Conservation (phyloP, 2,888 invertebrate species). For the Sclerodermus sp. region DNA sequence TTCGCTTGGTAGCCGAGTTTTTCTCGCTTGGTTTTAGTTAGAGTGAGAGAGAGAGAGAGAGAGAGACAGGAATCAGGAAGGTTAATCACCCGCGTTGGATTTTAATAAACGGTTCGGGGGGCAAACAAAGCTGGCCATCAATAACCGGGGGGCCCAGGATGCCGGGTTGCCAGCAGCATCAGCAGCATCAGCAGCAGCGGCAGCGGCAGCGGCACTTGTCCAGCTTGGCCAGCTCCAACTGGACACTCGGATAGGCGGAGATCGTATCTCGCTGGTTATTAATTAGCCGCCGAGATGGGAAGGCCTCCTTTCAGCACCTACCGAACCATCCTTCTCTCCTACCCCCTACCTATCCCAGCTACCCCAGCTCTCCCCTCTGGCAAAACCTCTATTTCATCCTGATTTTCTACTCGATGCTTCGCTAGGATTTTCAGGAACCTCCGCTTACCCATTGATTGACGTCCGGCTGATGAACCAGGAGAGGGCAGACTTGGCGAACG, state of each 20-base stretch:
- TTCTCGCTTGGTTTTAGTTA: no score
- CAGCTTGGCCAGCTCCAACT: constrained; percentile 41
- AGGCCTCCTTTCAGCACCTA: constrained; percentile 56
- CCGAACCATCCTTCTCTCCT: constrained; percentile 39
- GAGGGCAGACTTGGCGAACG: constrained; percentile 80
- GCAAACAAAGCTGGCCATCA: constrained; percentile 54
- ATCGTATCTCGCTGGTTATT: constrained; percentile 56
- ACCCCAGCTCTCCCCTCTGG: neutral
- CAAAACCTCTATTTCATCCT: neutral
- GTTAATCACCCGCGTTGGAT: constrained; percentile 50
- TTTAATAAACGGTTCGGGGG: constrained; percentile 54
- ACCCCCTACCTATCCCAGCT: neutral
- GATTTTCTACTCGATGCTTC: no score
- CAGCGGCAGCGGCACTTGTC: no score
- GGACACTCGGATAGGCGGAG: constrained; percentile 53
- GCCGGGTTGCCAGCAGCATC: neutral
- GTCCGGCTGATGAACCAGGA: constrained; percentile 92
- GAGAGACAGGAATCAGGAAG: constrained; percentile 34
- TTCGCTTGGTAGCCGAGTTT: constrained; percentile 35
- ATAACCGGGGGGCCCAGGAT: constrained; percentile 37
- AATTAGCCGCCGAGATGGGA: constrained; percentile 55
- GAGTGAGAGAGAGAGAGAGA: no score
- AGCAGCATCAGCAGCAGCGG: neutral
- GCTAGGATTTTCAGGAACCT: neutral
- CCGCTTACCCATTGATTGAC: constrained; percentile 88